Evolutionary conservation across 2,113 vertebrate genomes (phyloP).

Genomic region (Alexandromys fortis): DNA sequence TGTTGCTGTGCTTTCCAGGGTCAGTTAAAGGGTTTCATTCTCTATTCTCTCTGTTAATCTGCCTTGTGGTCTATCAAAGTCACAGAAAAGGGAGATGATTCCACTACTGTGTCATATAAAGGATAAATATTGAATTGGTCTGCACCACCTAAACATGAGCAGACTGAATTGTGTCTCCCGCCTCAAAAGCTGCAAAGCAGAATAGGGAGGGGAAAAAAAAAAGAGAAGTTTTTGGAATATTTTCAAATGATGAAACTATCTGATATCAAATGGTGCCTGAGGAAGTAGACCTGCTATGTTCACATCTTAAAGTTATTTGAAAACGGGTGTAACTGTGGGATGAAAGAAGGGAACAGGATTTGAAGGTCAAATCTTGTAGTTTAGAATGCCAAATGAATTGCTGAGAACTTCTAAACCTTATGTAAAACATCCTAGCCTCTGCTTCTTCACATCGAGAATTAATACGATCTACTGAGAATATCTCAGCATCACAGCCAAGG

Average conservation of each 20-base stretch:
- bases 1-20: slow-evolving; percentile 4
- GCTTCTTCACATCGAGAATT: background rate
- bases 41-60: slow-evolving; percentile 30
- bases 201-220: background rate
- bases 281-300: background rate
- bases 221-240: background rate
- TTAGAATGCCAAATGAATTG: background rate
- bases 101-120: background rate
- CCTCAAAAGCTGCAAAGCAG: background rate
- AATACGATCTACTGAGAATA: background rate
- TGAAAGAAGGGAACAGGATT: background rate
- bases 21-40: slow-evolving; percentile 45
- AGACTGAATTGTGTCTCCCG: background rate
- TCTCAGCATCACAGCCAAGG: background rate
- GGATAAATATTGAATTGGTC: slow-evolving; percentile 8
- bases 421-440: background rate
- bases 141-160: background rate
- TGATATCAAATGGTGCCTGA: background rate
- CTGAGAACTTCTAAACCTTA: background rate
- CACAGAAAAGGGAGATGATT: background rate
- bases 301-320: background rate
- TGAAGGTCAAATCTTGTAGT: background rate
- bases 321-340: background rate
- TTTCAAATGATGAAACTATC: background rate
- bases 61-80: background rate